These are phyloP conservation scores for Watsonalla binaria DNA, from an alignment of 2,888 invertebrate species.

Conservation along the genomic window DNA sequence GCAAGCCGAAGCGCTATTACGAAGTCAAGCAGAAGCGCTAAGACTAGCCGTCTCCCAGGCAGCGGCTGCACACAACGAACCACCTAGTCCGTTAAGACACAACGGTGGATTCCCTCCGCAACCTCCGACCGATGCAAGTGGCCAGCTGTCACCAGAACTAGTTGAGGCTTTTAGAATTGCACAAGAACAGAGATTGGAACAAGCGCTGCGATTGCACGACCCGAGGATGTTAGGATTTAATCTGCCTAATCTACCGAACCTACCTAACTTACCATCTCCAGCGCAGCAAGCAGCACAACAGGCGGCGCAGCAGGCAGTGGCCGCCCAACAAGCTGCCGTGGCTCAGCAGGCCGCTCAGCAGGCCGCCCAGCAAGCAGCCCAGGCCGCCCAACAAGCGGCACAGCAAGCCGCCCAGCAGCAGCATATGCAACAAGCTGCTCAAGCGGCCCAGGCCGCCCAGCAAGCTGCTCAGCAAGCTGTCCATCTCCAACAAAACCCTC, in stretches of 20 bases:
- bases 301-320: constrained; percentile 40
- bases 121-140: constrained; percentile 59
- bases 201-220: constrained; percentile 89
- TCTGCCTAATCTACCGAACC: constrained; percentile 45
- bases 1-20: constrained; percentile 87
- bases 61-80: constrained; percentile 73
- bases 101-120: constrained; percentile 70
- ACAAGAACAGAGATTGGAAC: constrained; percentile 89
- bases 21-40: constrained; percentile 92
- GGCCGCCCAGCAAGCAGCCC: constrained; percentile 46
- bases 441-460: constrained; percentile 56
- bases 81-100: constrained; percentile 64
- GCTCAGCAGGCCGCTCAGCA: constrained; percentile 50
- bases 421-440: constrained; percentile 52
- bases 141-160: constrained; percentile 83
- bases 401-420: constrained; percentile 58
- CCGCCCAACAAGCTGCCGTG: constrained; percentile 38
- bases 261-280: constrained; percentile 46
- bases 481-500: constrained; percentile 75
- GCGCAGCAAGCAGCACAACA: constrained; percentile 33
- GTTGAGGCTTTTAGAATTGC: constrained; percentile 84
- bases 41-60: constrained; percentile 89
- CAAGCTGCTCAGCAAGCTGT: constrained; percentile 76
- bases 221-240: constrained; percentile 89
- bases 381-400: constrained; percentile 39